Evolutionary conservation across 2,888 invertebrate genomes (phyloP), one percentile per base, ranked within the genome.

Genomic region (Dicyrtoma fusca): DNA sequence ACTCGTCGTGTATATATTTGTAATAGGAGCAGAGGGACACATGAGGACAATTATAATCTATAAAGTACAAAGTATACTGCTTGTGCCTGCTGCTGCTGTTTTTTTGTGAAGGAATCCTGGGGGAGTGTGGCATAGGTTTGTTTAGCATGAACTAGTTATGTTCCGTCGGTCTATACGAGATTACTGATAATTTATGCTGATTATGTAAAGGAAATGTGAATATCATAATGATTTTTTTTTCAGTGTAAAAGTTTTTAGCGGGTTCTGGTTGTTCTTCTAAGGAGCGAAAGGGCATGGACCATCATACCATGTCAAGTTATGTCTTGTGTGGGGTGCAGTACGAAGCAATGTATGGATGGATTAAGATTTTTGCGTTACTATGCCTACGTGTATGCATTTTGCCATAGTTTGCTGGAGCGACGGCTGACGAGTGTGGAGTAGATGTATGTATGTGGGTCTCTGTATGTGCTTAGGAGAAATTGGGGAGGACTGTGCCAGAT

Each of bases 401-500:
- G 14, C 49, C 49, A 49, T 49, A 49, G n/a, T 49, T 17, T 13
- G 10, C 49, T 49, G 49, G n/a, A 14, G 14, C 4, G 49, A 17
- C 14, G 49, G 14, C n/a, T 49, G 49, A 17, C 11, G 49, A 49
- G 49, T 49, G 53, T 10, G 53, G 34, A 34, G 34, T 34, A 34
- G 34, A 8, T 5, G 34, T 34, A 34, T 34, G 34, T 34, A 34
- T 34, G 34, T 34, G 8, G 3, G 34, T 34, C 34, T 53, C 11
- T 49, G 53, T 53, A 21, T 17, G 45, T 61, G 42, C 45, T 21
- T 63, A 63, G 61, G 34, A 63, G 45, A 45, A 45, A 19, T 63
- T 34, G 44, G 62, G 62, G 62, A 45, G 62, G 62, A 63, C 45
- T 63, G 62, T 63, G 62, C 62, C 62, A 63, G 62, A 63, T 63